Percentiles rank a stretch among this genome's conserved stretches.
Evolutionary conservation across 2,888 invertebrate species (phyloP).

Genomic region (Mimas tiliae): DNA sequence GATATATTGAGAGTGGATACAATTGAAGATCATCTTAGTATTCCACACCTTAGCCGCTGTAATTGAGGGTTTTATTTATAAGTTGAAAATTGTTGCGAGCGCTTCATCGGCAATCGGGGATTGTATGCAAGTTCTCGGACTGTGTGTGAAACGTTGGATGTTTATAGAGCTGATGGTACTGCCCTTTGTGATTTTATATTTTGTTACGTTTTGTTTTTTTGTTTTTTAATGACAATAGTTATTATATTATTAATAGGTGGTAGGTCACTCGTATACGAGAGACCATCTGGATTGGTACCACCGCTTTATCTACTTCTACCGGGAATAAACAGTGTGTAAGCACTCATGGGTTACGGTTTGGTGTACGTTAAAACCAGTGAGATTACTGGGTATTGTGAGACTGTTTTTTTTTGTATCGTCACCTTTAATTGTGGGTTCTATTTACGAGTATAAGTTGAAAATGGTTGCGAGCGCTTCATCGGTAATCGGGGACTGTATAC

Average conservation of each 20-base stretch:
- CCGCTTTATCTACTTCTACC: too few relatives aligned
- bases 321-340: too few relatives aligned
- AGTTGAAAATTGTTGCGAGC: slow-evolving; percentile 65
- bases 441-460: slow-evolving; percentile 73
- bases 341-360: too few relatives aligned
- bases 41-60: slow-evolving; percentile 56
- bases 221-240: neutral
- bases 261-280: too few relatives aligned
- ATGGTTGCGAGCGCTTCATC: slow-evolving; percentile 66
- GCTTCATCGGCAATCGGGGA: slow-evolving; percentile 67
- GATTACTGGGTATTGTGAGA: too few relatives aligned
- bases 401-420: too few relatives aligned
- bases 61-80: slow-evolving; percentile 70
- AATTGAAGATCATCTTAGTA: slow-evolving; percentile 50
- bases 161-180: slow-evolving; percentile 51
- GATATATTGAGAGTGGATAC: slow-evolving; percentile 42
- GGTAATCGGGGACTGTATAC: slow-evolving; percentile 64
- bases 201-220: neutral
- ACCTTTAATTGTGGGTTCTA: slow-evolving; percentile 66
- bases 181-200: neutral
- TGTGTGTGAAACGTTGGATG: neutral
- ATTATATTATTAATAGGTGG: too few relatives aligned
- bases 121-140: slow-evolving; percentile 51
- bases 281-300: too few relatives aligned
- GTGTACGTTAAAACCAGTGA: too few relatives aligned